Evolutionary conservation across 1,140 invertebrate genomes (phyloP).

Genomic region (Caligus rogercresseyi): DNA sequence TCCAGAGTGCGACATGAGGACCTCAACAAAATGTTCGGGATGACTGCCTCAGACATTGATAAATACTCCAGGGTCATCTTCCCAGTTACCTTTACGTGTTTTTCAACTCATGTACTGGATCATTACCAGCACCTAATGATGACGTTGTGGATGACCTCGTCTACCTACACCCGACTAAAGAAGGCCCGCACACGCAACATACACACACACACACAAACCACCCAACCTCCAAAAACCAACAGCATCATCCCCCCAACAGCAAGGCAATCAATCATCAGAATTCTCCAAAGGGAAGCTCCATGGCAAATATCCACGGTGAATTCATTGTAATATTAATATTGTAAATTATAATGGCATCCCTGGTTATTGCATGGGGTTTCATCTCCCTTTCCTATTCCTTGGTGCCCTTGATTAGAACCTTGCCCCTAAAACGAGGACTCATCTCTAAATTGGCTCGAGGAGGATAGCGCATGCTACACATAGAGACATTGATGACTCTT

Average conservation of each 20-base stretch:
- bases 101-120: slow-evolving; percentile 97
- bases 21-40: slow-evolving; percentile 68
- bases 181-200: neutral
- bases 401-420: too few relatives aligned
- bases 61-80: slow-evolving; percentile 90
- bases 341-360: neutral
- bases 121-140: slow-evolving; percentile 90
- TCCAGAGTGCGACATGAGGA: slow-evolving; percentile 37
- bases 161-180: slow-evolving; percentile 34
- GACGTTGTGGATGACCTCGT: slow-evolving; percentile 80
- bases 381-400: too few relatives aligned
- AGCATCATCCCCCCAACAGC: neutral
- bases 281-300: neutral
- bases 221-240: neutral
- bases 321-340: neutral
- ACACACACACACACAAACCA: neutral
- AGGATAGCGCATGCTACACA: too few relatives aligned
- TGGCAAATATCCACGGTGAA: neutral
- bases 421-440: too few relatives aligned
- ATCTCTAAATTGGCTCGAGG: too few relatives aligned
- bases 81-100: slow-evolving; percentile 88
- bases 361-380: too few relatives aligned
- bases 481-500: too few relatives aligned
- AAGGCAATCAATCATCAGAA: neutral
- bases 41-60: slow-evolving; percentile 85